These are phyloP conservation scores for Nothoprocta pentlandii DNA, from an alignment of 2,113 vertebrate genomes.

Conservation along the genomic window DNA sequence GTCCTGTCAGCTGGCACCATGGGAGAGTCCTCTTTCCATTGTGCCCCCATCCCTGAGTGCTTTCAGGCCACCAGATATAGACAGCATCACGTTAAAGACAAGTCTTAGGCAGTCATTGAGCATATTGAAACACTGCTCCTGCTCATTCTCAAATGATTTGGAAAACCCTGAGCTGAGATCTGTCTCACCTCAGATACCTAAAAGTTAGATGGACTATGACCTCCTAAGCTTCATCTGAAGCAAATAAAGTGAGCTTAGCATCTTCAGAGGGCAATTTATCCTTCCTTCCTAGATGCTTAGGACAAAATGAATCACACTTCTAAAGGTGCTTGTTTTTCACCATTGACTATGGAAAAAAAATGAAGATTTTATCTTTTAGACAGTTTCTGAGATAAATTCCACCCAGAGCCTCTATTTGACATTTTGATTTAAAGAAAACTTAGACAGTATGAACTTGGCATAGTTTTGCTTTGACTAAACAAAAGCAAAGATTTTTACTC, in stretches of 20 bases:
- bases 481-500: background rate
- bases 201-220: background rate
- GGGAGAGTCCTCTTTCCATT: background rate
- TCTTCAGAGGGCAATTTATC: slow-evolving; percentile 13
- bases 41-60: background rate
- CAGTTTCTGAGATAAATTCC: slow-evolving; percentile 9
- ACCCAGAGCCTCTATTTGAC: background rate
- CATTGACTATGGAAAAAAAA: background rate
- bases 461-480: background rate
- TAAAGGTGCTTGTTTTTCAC: slow-evolving; percentile 29
- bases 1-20: background rate
- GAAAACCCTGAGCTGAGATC: background rate
- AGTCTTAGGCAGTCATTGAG: background rate
- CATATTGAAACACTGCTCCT: background rate
- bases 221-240: background rate
- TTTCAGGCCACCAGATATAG: background rate
- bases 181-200: background rate
- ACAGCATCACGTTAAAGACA: background rate
- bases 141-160: background rate
- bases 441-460: background rate
- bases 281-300: background rate
- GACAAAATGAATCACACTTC: slow-evolving; percentile 36
- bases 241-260: background rate
- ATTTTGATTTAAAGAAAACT: background rate
- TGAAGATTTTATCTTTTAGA: slow-evolving; percentile 3